phyloP scores from a whole-genome alignment of 1,140 invertebrate genomes.

The Nebria ingens region DNA sequence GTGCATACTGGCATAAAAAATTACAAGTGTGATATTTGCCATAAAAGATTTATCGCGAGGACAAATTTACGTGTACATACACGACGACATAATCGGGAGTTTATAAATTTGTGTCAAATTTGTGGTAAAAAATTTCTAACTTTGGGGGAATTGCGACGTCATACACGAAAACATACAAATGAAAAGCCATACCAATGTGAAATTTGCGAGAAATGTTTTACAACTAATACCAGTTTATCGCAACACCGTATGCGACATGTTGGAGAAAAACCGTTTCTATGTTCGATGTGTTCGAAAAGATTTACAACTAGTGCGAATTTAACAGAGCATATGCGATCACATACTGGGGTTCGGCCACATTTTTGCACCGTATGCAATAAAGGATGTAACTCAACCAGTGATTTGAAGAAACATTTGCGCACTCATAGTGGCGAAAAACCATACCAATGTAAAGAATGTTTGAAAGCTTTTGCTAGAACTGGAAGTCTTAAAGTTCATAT shows the following conservation, averaged over 20 bases:
- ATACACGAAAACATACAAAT: neutral
- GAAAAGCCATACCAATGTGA: conserved; percentile 3
- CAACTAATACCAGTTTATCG: neutral
- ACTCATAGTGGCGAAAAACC: conserved; percentile 70
- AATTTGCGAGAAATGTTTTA: neutral
- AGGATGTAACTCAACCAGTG: neutral
- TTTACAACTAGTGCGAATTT: neutral
- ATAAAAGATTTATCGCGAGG: neutral
- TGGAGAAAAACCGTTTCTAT: conserved; percentile 2
- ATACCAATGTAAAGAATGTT: neutral
- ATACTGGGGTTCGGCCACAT: neutral
- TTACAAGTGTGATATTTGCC: conserved; percentile 2
- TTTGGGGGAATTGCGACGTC: neutral
- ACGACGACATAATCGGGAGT: neutral
- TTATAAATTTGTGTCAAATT: neutral
- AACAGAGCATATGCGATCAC: neutral
- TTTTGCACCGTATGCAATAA: neutral
- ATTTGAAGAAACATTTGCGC: conserved; percentile 19
- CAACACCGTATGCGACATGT: neutral
- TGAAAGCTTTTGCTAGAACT: neutral
- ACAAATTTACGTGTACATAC: neutral
- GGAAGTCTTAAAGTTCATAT: neutral
- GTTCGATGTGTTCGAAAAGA: neutral
- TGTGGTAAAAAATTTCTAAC: conserved; percentile 1
- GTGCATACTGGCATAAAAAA: neutral